Evolutionary conservation across 2,797 vertebrate genomes (phyloP), one percentile per base, ranked within the genome.

Genomic region (Bovichtus diacanthus): DNA sequence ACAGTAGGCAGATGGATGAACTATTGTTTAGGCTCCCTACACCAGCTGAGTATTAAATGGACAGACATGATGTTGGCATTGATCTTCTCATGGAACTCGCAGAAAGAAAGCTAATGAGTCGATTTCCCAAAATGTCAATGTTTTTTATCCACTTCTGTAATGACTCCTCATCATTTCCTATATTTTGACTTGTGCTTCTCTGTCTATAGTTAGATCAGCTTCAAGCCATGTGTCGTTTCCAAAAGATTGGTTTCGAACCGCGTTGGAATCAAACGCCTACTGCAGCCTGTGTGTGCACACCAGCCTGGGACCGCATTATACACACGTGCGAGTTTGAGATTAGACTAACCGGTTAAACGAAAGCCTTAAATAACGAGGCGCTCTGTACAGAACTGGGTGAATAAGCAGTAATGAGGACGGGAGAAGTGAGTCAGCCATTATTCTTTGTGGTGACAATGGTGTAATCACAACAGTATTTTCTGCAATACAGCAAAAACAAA

Each of bases 371-470:
- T 75, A 19, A 29, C 55, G 50, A 55, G 29, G 19, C 15, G 10
- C 34, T 58, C 29, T 10, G 53, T 8, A 1, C 47, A 55, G 41
- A n/a, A 7, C 39, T 60, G 36, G 46, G 21, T 51, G 55, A 55
- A 23, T 62, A 21, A 21, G 27, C 60, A n/a, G 41, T 60, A 78
- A 75, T 76, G 56, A 69, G 44, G 59, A 41, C 55, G 21, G 21
- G 50, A 60, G 55, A 63, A 44, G 10, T 54, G 59, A 56, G 29
- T 54, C 53, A 53, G 44, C 44, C 67, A 59, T 76, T 80, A 79
- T 68, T 77, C 55, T 56, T 68, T 58, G 18, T 18, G 16, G 46
- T 79, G 70, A 72, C 49, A 61, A 12, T 34, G 7, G 15, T 31
- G 39, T 54, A 49, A 70, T 60, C 49, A 16, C 11, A 58, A 16